A percentile compares a stretch with the other conserved stretches of the same genome.
phyloP scores from a whole-genome alignment of 1,140 invertebrate species.

The Euura saliciscinereae region DNA sequence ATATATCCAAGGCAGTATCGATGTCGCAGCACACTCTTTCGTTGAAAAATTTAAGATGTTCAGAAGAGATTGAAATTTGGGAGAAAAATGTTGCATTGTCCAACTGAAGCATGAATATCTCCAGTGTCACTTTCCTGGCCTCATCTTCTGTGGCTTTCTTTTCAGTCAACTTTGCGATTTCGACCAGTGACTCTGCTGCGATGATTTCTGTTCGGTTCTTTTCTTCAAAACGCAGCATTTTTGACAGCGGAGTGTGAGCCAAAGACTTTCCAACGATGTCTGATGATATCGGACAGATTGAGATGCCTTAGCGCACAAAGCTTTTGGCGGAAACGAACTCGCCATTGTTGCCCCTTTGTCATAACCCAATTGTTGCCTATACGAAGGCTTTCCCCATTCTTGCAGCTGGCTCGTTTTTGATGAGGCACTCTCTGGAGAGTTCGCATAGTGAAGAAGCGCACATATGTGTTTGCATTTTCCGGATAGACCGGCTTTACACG shows the following conservation, averaged over 20 bases:
- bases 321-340: slow-evolving; percentile 8
- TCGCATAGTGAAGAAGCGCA: slow-evolving; percentile 22
- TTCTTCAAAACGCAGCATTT: slow-evolving; percentile 17
- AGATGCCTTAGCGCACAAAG: not conserved
- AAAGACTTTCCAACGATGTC: slow-evolving; percentile 8
- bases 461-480: slow-evolving; percentile 22
- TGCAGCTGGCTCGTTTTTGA: slow-evolving; percentile 21
- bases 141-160: slow-evolving; percentile 3
- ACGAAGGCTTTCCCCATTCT: slow-evolving; percentile 25
- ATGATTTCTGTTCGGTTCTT: slow-evolving; percentile 17
- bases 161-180: not conserved
- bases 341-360: slow-evolving; percentile 20
- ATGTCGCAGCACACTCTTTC: slow-evolving; percentile 18
- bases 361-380: slow-evolving; percentile 17
- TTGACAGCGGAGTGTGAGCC: slow-evolving; percentile 5
- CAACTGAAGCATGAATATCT: slow-evolving; percentile 19
- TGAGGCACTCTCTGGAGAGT: slow-evolving; percentile 16
- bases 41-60: slow-evolving; percentile 12
- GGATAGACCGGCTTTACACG: slow-evolving; percentile 20
- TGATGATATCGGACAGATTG: not conserved
- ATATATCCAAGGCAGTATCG: slow-evolving; percentile 10
- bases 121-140: slow-evolving; percentile 15
- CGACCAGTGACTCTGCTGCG: slow-evolving; percentile 13
- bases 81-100: slow-evolving; percentile 2
- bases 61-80: not conserved